These are phyloP conservation scores for Leucopsar rothschildi DNA, from an alignment of 2,113 vertebrate genomes.

Conservation along the genomic window DNA sequence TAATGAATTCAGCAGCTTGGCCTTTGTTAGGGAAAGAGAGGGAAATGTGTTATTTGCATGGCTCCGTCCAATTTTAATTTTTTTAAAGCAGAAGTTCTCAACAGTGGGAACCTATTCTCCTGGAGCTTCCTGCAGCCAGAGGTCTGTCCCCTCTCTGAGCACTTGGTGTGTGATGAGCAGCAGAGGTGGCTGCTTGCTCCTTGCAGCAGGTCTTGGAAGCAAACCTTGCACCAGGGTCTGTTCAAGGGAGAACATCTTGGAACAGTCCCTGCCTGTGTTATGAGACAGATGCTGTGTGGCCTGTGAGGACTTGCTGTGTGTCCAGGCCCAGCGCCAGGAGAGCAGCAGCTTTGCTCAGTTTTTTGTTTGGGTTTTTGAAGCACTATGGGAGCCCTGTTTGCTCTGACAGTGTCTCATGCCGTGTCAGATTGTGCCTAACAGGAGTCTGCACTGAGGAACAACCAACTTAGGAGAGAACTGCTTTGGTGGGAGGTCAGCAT, in stretches of 20 bases:
- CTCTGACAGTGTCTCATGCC: not conserved
- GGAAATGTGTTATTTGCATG: not conserved
- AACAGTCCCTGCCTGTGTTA: not conserved
- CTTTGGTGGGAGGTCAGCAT: not conserved
- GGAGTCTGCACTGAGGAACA: not conserved
- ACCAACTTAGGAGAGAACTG: not conserved
- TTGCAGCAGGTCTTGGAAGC: not conserved
- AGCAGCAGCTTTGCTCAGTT: not conserved
- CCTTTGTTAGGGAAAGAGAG: not conserved
- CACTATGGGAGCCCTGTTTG: not conserved
- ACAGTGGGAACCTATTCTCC: not conserved
- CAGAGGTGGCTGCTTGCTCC: not conserved
- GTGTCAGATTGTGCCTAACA: not conserved
- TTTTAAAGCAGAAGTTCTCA: not conserved
- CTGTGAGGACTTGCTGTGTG: slow-evolving; percentile 8
- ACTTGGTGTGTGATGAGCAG: not conserved
- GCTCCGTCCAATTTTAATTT: not conserved
- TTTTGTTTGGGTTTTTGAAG: not conserved
- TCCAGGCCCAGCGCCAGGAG: not conserved
- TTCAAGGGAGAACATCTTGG: not conserved
- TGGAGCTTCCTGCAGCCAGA: not conserved
- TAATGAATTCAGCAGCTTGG: accelerated
- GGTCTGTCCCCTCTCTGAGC: not conserved
- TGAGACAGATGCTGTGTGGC: not conserved
- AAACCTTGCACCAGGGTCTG: not conserved